A percentile compares a stretch with the other conserved stretches of the same genome.
These are phyloP conservation scores for Plectropomus leopardus DNA, from an alignment of 2,113 vertebrate genomes.

Conservation along the genomic window DNA sequence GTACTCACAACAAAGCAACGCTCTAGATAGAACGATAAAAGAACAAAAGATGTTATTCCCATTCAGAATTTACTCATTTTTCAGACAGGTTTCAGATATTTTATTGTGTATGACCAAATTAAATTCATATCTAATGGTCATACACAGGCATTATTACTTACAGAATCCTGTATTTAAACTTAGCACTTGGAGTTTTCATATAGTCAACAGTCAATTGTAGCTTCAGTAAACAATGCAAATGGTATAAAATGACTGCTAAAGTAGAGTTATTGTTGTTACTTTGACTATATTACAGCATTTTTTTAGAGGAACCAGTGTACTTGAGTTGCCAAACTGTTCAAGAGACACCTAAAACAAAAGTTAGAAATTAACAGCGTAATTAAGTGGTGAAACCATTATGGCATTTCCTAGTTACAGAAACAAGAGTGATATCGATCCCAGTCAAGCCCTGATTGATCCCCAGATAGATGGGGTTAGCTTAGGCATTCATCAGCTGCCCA, in stretches of 20 bases:
- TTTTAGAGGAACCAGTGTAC: conserved; percentile 19
- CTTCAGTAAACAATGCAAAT: background rate
- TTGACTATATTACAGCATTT: conserved; percentile 15
- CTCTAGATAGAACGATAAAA: conserved; percentile 49
- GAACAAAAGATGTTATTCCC: conserved; percentile 61
- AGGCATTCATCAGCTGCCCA: conserved; percentile 84
- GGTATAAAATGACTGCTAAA: conserved; percentile 14
- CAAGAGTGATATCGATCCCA: conserved; percentile 84
- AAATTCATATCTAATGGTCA: conserved; percentile 20
- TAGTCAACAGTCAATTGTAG: background rate
- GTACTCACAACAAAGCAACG: conserved; percentile 73
- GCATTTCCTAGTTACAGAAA: conserved; percentile 86
- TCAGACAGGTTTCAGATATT: conserved; percentile 28
- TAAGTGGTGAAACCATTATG: conserved; percentile 85
- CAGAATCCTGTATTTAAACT: conserved; percentile 32
- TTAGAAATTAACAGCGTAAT: conserved; percentile 85
- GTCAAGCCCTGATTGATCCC: conserved; percentile 84
- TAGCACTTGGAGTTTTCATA: background rate
- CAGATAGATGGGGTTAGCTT: conserved; percentile 83
- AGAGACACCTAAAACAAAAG: conserved; percentile 77
- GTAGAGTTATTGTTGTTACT: background rate
- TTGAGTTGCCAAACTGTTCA: conserved; percentile 69
- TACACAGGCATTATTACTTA: conserved; percentile 14
- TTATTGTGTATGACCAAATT: conserved; percentile 26
- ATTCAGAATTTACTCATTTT: conserved; percentile 49